Evolutionary conservation across 2,113 vertebrate genomes (phyloP).

Genomic region (Mesocricetus auratus): DNA sequence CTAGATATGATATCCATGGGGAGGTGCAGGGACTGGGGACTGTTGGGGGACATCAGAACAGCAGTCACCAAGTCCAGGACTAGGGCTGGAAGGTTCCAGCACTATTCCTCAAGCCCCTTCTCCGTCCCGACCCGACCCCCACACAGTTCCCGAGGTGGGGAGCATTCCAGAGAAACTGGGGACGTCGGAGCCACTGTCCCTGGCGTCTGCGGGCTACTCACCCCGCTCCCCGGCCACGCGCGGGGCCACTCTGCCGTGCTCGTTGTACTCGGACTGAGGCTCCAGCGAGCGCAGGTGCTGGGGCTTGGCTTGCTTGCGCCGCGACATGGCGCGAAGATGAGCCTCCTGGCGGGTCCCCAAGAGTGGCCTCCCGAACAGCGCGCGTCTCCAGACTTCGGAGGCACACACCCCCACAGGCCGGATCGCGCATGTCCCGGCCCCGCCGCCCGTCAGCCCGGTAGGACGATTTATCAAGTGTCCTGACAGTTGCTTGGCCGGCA

Average conservation of each 20-base stretch:
- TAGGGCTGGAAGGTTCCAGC: too few species aligned
- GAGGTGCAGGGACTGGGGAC: not conserved
- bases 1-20: not conserved
- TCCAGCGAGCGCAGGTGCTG: slow-evolving; percentile 95
- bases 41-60: not conserved
- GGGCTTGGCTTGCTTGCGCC: slow-evolving; percentile 98
- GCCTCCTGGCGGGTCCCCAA: slow-evolving; percentile 87
- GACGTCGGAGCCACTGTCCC: not conserved
- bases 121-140: not conserved
- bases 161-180: not conserved
- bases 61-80: not conserved
- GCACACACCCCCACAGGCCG: slow-evolving; percentile 87
- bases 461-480: slow-evolving; percentile 95
- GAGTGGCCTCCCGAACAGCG: slow-evolving; percentile 88
- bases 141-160: not conserved
- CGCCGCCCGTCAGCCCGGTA: slow-evolving; percentile 96
- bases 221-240: not conserved
- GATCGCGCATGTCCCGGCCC: slow-evolving; percentile 97
- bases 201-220: slow-evolving; percentile 24
- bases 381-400: slow-evolving; percentile 91
- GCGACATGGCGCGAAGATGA: slow-evolving; percentile 95
- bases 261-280: slow-evolving; percentile 61
- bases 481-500: slow-evolving; percentile 96
- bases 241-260: not conserved
- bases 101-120: not conserved